Percentiles rank a stretch among this genome's conserved stretches.
Conservation (phyloP, 2,888 invertebrate genomes). For the Rhamphomyia laevipes region DNA sequence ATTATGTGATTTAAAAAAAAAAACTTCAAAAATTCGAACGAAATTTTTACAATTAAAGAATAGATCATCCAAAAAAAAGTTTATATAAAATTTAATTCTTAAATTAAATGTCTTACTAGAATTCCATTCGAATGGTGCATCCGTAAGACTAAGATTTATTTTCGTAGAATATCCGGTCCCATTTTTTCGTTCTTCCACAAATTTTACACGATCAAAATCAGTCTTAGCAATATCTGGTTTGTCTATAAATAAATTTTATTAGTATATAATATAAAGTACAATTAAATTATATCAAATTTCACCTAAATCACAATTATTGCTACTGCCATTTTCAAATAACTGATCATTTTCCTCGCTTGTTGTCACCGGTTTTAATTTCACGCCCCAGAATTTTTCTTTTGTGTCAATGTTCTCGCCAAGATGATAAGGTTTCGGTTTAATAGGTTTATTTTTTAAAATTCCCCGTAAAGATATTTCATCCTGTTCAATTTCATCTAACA, state of each 20-base stretch:
- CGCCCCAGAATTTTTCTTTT: constrained; percentile 40
- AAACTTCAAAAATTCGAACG: background rate
- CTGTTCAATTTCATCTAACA: constrained; percentile 15
- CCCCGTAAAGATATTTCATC: constrained; percentile 48
- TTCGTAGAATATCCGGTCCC: constrained; percentile 44
- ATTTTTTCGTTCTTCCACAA: constrained; percentile 36
- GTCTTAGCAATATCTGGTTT: constrained; percentile 7
- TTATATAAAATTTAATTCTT: background rate
- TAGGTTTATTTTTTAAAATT: constrained; percentile 61
- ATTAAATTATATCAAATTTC: constrained; percentile 7
- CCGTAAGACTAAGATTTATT: constrained; percentile 41
- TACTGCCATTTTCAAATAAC: constrained; percentile 10
- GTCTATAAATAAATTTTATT: constrained; percentile 16
- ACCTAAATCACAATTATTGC: constrained; percentile 5
- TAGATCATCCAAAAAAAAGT: no score
- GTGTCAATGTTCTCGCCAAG: constrained; percentile 52
- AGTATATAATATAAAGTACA: constrained; percentile 14
- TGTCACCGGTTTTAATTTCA: constrained; percentile 38
- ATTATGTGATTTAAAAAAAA: no score
- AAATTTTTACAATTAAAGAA: background rate
- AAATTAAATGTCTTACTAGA: constrained; percentile 24
- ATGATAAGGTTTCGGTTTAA: constrained; percentile 62
- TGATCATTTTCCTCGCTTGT: constrained; percentile 4
- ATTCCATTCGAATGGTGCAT: constrained; percentile 23
- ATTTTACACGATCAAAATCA: constrained; percentile 39